Evolutionary conservation across 1,140 invertebrate species (phyloP).

Genomic region (Tetramorium alpestre): DNA sequence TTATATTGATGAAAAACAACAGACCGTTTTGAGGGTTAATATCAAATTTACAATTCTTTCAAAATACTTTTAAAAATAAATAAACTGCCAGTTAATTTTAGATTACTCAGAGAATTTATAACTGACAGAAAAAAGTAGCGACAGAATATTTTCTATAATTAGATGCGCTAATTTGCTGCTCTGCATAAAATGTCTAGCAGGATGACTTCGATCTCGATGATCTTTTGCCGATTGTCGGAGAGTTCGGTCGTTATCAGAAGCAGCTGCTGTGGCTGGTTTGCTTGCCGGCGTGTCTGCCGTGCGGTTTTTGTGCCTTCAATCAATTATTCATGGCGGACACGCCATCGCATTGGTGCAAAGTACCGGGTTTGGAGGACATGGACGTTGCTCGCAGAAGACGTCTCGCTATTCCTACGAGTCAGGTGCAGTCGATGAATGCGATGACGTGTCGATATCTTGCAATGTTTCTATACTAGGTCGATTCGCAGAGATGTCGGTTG

Average conservation of each 20-base stretch:
- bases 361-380: slow-evolving; percentile 88
- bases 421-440: slow-evolving; percentile 66
- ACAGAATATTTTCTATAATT: background rate
- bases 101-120: background rate
- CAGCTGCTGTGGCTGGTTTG: slow-evolving; percentile 94
- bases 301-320: slow-evolving; percentile 96
- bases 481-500: background rate
- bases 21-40: too few species aligned
- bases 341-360: slow-evolving; percentile 92
- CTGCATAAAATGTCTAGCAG: slow-evolving; percentile 73
- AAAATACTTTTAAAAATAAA: background rate
- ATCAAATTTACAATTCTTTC: background rate
- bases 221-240: slow-evolving; percentile 93
- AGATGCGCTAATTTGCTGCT: background rate
- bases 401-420: slow-evolving; percentile 88
- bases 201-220: slow-evolving; percentile 92
- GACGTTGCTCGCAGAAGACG: slow-evolving; percentile 87
- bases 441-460: background rate
- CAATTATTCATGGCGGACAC: slow-evolving; percentile 95
- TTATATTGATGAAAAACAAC: too few species aligned
- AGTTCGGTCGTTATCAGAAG: slow-evolving; percentile 95
- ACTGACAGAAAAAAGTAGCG: background rate
- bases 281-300: slow-evolving; percentile 94
- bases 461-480: background rate
- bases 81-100: background rate